Base-by-base conservation (phyloP, 2,797 vertebrate species). In the Sebastes alutus region DNA sequence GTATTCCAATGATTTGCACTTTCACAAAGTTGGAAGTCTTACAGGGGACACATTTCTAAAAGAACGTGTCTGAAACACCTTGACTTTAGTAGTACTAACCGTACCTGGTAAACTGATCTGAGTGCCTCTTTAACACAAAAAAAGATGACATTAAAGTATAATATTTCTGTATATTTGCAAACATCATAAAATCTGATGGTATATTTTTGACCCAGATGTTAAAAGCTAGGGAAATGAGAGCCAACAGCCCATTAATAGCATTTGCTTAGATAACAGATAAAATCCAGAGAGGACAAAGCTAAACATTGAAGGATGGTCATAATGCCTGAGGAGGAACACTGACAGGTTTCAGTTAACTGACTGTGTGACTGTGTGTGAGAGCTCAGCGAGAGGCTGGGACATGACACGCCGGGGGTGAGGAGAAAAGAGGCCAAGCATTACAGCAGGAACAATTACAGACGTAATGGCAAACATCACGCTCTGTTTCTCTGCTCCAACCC, bases 401-500 rank as follows among this genome's bases (percentile, higher is more conserved):
- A 71, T 77, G 80, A 78, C 46, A 70, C 68, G 78, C 81, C 58
- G 67, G 77, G 14, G 54, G 52, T 8, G 64, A 56, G 30, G 63
- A 64, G 56, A 33, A 65, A 62, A 38, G 38, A 46, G 72, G 88
- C 80, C 38, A 85, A 87, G 87, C 86, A 87, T 88, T 35, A 49
- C 83, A 82, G 68, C 80, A 87, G 81, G 46, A 90, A 81, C 75
- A 82, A 88, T 84, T 86, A 87, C 65, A 70, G 69, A 81, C 27
- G 69, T 87, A 82, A 92, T 87, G 77, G 89, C 81, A 90, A 87
- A 89, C 88, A 85, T 80, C 83, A 75, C 33, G 58, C 67, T 72
- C 75, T n/a, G 49, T 86, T 71, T 75, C 75, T 9, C 11, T 0
- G 4, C 65, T 82, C 75, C n/a, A 52, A 71, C 29, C 38, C 27